phyloP scores from a whole-genome alignment of 1,140 invertebrate species.

The Druon quercuslanigerum region DNA sequence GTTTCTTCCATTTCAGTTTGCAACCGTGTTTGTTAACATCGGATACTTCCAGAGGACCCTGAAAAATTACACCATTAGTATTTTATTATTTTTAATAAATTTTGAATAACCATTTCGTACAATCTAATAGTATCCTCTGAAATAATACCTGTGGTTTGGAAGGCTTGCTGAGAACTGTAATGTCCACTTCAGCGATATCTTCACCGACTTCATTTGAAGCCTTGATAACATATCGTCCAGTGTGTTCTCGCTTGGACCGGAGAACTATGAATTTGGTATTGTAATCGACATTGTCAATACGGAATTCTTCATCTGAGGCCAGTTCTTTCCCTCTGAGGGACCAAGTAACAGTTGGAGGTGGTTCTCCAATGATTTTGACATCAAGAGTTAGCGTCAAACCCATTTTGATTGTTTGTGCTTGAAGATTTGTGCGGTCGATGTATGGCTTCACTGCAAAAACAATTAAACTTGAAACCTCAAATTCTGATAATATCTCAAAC shows the following conservation, averaged over 20 bases:
- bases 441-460: conserved; percentile 87
- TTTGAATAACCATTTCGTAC: too few species aligned
- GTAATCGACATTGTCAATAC: conserved; percentile 91
- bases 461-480: too few species aligned
- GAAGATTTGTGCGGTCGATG: conserved; percentile 93
- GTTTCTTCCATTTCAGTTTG: conserved; percentile 95
- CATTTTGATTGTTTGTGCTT: conserved; percentile 89
- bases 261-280: conserved; percentile 93
- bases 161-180: conserved; percentile 86
- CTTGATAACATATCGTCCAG: conserved; percentile 93
- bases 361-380: conserved; percentile 95
- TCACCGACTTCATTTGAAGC: conserved; percentile 96
- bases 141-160: conserved; percentile 68
- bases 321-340: conserved; percentile 86
- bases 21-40: conserved; percentile 96
- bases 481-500: not conserved
- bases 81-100: too few species aligned
- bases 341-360: conserved; percentile 95
- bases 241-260: conserved; percentile 87
- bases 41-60: conserved; percentile 91
- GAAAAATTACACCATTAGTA: conserved; percentile 74
- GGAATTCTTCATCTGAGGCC: conserved; percentile 80
- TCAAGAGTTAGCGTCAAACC: conserved; percentile 93
- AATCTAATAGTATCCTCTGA: not conserved
- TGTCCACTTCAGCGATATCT: conserved; percentile 93